Conservation (phyloP, 53 echinoderm and acorn worm species). For the Echinarachnius parma region DNA sequence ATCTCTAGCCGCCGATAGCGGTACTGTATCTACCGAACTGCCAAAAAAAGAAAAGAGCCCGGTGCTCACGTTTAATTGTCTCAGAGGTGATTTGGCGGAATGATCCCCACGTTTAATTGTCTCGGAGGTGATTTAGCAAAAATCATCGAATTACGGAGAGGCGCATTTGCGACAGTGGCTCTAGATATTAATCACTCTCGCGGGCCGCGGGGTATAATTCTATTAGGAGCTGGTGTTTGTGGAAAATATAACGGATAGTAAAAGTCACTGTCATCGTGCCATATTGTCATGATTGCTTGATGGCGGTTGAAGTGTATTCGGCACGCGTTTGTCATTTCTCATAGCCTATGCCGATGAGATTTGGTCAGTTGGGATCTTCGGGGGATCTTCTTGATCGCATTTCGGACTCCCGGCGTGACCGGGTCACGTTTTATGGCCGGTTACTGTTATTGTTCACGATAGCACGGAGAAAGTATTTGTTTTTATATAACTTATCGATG, state of each 20-base stretch:
- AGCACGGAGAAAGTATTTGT: too few relatives aligned
- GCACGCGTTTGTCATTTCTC: constrained; percentile 12
- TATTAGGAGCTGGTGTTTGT: constrained; percentile 13
- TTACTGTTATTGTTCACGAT: too few relatives aligned
- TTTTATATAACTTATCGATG: too few relatives aligned
- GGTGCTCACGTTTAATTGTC: not conserved
- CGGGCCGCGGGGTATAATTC: constrained; percentile 38
- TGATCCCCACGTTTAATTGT: constrained; percentile 31
- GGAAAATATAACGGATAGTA: too few relatives aligned
- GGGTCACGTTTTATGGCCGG: too few relatives aligned
- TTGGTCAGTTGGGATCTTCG: too few relatives aligned
- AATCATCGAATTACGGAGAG: constrained; percentile 33
- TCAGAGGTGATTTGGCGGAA: not conserved
- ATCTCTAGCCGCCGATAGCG: too few relatives aligned
- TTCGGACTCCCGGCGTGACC: too few relatives aligned
- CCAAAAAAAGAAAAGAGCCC: constrained; percentile 14
- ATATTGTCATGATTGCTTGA: constrained; percentile 9
- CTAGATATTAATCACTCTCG: constrained; percentile 47
- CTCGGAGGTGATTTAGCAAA: constrained; percentile 43
- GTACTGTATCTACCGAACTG: too few relatives aligned
- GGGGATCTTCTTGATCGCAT: too few relatives aligned
- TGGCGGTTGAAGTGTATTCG: constrained; percentile 18
- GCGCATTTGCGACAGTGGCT: constrained; percentile 28
- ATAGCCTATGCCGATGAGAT: too few relatives aligned
- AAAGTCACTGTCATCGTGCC: too few relatives aligned